Evolutionary conservation across 2,888 invertebrate species (phyloP), one percentile per base, ranked within the genome.

Genomic region (Lasioglossum oenotherae): DNA sequence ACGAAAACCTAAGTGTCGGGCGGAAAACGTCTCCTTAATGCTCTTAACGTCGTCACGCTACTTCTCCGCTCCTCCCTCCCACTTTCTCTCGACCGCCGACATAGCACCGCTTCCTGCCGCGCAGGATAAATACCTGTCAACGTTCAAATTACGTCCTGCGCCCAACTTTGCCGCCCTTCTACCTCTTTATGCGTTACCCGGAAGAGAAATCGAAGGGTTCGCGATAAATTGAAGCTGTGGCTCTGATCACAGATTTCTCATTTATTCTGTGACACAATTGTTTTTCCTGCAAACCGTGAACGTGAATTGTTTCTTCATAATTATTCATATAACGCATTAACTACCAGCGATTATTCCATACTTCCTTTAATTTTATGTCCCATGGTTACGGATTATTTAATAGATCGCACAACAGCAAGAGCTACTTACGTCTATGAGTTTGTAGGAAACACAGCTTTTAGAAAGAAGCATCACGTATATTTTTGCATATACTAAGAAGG

Each of bases 1-100:
- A 91, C 91, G 93, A 93, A 93, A 94, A 93, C 91, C 94, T 92
- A 92, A 94, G 93, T 93, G 93, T 93, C 92, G 92, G 91, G 90
- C 92, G 93, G 93, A 94, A 94, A 94, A 94, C 94, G 94, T 94
- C 93, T 93, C 94, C 93, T 93, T 94, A 94, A 94, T 94, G 93
- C 94, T 94, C 94, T 94, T 94, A 94, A 90, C 93, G 89, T 92
- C 93, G 93, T 92, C 92, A 91, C 92, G 89, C 92, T 90, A 90
- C 91, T 91, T 89, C 87, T 87, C 88, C 81, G 85, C 84, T 88
- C 88, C 85, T 81, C 78, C 80, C 81, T 76, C 74, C 67, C 74
- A 75, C 78, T 82, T 80, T 81, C 85, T 71, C 80, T 75, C 81
- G 77, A 81, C 74, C 80, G 81, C 77, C 81, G 78, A 84, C 87